Evolutionary conservation across 2,797 vertebrate species (phyloP), one percentile per base, ranked within the genome.

Genomic region (Lithobates sylvaticus): DNA sequence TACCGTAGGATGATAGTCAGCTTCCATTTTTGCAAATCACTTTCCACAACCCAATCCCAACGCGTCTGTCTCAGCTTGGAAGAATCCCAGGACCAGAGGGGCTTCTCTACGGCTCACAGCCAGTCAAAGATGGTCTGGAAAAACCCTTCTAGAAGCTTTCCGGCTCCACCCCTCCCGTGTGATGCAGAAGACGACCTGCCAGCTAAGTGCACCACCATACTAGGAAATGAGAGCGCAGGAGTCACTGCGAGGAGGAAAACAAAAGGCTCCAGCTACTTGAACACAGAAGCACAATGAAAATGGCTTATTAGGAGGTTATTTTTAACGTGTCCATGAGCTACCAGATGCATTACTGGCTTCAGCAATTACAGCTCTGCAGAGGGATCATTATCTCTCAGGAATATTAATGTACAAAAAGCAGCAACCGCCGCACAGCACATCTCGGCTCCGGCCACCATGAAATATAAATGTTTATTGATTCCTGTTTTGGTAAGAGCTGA

Each of bases 401-500:
- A 85, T 79, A 72, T 71, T 85, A 61, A 78, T 85, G 54, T 34
- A 65, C 10, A 16, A 29, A 10, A 32, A 75, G 27, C 70, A 74
- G 70, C 82, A 34, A 65, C 0, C 76, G 18, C 65, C 61, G 73
- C 82, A 77, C 54, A 42, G 84, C 76, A 58, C 42, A 47, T 76
- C 39, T 67, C 18, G 3, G 47, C 34, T 23, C 13, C 6, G 39
- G 26, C 23, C 23, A n/a, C 61, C 16, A 74, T 50, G 64, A 81
- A 69, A 69, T 39, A 76, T 61, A 27, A 3, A 67, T 6, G 44
- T 12, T n/a, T 76, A 86, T 86, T 70, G 84, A 86, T 86, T 80
- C 27, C 29, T 29, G 42, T 29, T 85, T 54, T 18, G 58, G 71
- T 8, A 69, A 69, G 73, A 50, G 34, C 44, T 32, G 78, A 76